Conservation (phyloP, 2,113 vertebrate species). For the Malurus alboscapulatus region DNA sequence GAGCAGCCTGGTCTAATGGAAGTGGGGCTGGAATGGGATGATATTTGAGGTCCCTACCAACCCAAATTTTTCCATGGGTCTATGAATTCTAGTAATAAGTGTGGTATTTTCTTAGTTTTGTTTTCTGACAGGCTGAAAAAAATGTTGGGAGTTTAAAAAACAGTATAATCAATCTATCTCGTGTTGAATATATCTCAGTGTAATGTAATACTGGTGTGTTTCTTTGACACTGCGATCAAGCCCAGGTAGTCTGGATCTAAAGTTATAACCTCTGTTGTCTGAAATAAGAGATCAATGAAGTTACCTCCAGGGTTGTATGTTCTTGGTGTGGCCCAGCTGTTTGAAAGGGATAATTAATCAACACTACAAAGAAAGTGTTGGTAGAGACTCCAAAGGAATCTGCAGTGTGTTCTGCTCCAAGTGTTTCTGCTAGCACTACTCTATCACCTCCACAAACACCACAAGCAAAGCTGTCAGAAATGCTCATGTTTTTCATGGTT, state of each 20-base stretch:
- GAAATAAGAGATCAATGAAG: neutral
- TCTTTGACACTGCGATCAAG: neutral
- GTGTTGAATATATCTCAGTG: neutral
- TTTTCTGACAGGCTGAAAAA: neutral
- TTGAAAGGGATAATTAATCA: neutral
- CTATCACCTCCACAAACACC: neutral
- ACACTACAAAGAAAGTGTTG: neutral
- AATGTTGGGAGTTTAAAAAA: neutral
- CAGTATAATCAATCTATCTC: neutral
- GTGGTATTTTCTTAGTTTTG: neutral
- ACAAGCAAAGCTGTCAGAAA: neutral
- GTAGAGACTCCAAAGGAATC: neutral
- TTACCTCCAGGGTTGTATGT: neutral
- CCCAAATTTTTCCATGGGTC: neutral
- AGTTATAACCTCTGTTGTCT: neutral
- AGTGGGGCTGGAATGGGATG: fast-evolving
- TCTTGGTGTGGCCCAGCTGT: neutral
- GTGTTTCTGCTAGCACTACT: neutral
- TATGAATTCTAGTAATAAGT: neutral
- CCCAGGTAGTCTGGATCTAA: neutral
- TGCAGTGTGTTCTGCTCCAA: neutral
- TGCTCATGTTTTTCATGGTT: neutral
- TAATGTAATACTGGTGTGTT: fast-evolving
- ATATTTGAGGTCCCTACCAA: neutral
- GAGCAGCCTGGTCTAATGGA: neutral